A percentile compares a stretch with the other conserved stretches of the same genome.
Evolutionary conservation across 2,797 vertebrate species (phyloP).

Genomic region (Ctenochaetus hawaiiensis): DNA sequence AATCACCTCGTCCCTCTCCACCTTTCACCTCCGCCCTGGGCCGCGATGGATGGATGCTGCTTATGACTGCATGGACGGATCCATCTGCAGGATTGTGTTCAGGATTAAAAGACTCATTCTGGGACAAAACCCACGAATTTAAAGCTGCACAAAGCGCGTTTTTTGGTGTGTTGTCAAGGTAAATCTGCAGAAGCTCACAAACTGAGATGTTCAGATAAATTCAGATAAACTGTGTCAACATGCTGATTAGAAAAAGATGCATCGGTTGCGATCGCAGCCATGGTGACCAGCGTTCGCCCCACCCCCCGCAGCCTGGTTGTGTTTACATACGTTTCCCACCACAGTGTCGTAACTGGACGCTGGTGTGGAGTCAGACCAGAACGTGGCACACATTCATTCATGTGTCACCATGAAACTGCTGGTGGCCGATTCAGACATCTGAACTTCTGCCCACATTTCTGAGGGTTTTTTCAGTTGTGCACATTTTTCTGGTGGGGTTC

Average conservation of each 20-base stretch:
- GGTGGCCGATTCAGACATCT: not conserved
- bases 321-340: too few species aligned
- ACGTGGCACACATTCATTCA: too few species aligned
- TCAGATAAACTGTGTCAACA: not conserved
- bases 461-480: too few species aligned
- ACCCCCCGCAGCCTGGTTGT: too few species aligned
- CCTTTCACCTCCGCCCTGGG: conserved; percentile 12
- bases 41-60: not conserved
- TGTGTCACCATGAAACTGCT: not conserved
- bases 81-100: conserved; percentile 48
- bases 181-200: conserved; percentile 25
- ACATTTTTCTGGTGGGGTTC: too few species aligned
- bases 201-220: not conserved
- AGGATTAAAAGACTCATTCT: conserved; percentile 43
- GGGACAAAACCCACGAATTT: conserved; percentile 2
- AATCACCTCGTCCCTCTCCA: conserved; percentile 4
- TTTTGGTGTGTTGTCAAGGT: conserved; percentile 15
- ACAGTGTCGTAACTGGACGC: not conserved
- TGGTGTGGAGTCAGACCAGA: not conserved
- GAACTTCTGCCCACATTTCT: not conserved
- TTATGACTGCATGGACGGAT: conserved; percentile 53
- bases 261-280: not conserved
- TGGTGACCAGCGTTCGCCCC: too few species aligned
- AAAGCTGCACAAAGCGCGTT: conserved; percentile 20
- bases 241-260: conserved; percentile 3